Evolutionary conservation across 2,888 invertebrate genomes (phyloP).

Genomic region (Sinelater perroti): DNA sequence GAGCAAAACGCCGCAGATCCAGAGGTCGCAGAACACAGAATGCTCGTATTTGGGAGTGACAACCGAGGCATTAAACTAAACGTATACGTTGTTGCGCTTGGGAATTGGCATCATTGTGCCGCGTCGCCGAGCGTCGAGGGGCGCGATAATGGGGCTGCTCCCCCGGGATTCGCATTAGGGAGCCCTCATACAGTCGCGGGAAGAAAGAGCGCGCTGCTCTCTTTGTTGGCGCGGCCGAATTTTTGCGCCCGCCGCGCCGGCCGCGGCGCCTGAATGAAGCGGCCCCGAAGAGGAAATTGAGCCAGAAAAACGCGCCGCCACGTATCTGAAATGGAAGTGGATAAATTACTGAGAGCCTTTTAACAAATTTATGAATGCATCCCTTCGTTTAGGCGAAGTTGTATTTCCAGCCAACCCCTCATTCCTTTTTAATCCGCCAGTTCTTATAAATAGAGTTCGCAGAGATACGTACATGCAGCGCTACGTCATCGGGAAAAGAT

Average conservation of each 20-base stretch:
- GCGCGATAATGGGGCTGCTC: constrained; percentile 61
- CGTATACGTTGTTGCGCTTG: constrained; percentile 59
- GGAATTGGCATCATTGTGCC: constrained; percentile 59
- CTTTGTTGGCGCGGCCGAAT: constrained; percentile 28
- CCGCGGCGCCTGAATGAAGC: too few species aligned
- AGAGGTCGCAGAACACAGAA: constrained; percentile 40
- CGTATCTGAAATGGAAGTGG: too few species aligned
- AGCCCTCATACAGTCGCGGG: constrained; percentile 37
- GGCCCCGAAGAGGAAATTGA: too few species aligned
- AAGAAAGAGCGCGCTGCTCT: constrained; percentile 35
- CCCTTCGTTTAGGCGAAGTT: too few species aligned
- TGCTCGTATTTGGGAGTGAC: constrained; percentile 53
- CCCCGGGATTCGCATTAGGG: constrained; percentile 57
- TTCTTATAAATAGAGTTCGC: too few species aligned
- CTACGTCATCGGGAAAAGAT: too few species aligned
- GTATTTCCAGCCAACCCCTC: too few species aligned
- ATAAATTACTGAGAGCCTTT: too few species aligned
- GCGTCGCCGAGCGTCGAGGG: constrained; percentile 55
- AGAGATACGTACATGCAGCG: too few species aligned
- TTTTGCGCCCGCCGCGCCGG: constrained; percentile 4
- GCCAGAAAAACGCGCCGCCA: too few species aligned
- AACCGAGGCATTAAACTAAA: constrained; percentile 60
- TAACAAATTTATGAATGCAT: too few species aligned
- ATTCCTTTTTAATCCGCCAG: too few species aligned
- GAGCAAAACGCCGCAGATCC: constrained; percentile 36